Evolutionary conservation across 2,888 invertebrate genomes (phyloP).

Genomic region (Agonopterix arenella): DNA sequence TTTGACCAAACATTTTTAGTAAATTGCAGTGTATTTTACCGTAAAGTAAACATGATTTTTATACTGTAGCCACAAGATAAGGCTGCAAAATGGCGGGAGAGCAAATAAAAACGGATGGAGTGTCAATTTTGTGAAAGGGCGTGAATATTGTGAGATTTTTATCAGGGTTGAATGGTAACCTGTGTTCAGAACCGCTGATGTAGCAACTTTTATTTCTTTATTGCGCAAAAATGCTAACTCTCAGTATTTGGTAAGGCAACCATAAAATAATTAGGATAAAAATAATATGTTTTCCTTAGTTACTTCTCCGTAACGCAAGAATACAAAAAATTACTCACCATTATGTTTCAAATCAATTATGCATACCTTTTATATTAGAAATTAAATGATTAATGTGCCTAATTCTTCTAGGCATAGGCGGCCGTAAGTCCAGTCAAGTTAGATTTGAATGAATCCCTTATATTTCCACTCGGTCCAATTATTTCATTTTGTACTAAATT

Average conservation of each 20-base stretch:
- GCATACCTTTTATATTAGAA: too few relatives aligned
- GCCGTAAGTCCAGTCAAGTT: too few relatives aligned
- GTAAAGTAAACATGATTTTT: conserved; percentile 22
- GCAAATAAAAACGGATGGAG: conserved; percentile 33
- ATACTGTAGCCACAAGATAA: conserved; percentile 45
- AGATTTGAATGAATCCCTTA: too few relatives aligned
- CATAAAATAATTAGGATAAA: neutral
- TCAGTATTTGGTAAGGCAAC: conserved; percentile 27
- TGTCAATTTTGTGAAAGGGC: conserved; percentile 29
- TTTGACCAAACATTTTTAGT: neutral
- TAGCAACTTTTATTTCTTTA: conserved; percentile 65
- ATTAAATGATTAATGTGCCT: too few relatives aligned
- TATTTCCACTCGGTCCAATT: too few relatives aligned
- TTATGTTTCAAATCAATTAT: too few relatives aligned
- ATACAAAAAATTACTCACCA: too few relatives aligned
- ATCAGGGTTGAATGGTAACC: conserved; percentile 30
- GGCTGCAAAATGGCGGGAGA: conserved; percentile 24
- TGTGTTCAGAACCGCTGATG: conserved; percentile 49
- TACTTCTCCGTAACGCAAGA: too few relatives aligned
- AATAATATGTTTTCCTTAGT: too few relatives aligned
- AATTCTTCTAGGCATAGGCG: too few relatives aligned
- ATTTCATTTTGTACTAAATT: too few relatives aligned
- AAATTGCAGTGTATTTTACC: neutral
- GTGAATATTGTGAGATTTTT: conserved; percentile 25
- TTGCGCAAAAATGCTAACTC: conserved; percentile 68